Evolutionary conservation across 2,113 vertebrate species (phyloP).

Genomic region (Ceyx margarethae): DNA sequence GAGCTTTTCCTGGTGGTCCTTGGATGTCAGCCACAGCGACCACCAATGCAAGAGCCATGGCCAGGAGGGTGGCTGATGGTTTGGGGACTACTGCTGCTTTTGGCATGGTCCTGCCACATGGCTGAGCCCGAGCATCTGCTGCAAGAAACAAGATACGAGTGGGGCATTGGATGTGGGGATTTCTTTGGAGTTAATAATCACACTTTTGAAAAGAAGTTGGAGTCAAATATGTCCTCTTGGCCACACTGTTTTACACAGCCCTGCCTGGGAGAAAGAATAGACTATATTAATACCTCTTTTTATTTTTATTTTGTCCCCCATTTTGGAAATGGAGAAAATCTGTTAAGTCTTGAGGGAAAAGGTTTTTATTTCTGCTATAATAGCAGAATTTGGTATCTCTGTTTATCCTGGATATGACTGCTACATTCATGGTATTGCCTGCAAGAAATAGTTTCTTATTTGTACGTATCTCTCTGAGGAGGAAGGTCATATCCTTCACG

Average conservation of each 20-base stretch:
- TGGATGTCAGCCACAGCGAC: background rate
- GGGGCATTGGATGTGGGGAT: background rate
- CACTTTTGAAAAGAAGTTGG: background rate
- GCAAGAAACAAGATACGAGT: background rate
- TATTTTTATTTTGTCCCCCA: too few relatives aligned
- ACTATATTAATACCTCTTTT: background rate
- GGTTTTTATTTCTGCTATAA: conserved; percentile 6
- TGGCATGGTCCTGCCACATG: background rate
- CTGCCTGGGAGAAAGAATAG: background rate
- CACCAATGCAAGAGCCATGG: background rate
- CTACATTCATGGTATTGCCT: background rate
- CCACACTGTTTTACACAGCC: background rate
- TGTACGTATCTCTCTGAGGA: background rate
- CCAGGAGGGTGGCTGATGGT: background rate
- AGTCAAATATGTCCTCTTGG: background rate
- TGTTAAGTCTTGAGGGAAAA: conserved; percentile 14
- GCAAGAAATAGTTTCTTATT: conserved; percentile 10
- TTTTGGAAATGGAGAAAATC: background rate
- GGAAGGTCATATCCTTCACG: conserved; percentile 2
- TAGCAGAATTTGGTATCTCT: background rate
- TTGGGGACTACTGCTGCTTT: background rate
- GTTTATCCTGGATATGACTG: background rate
- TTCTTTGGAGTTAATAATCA: background rate
- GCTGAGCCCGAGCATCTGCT: background rate
- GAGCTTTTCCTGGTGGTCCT: background rate